phyloP scores from a whole-genome alignment of 2,888 invertebrate species.

The Drosophila sordidapex region DNA sequence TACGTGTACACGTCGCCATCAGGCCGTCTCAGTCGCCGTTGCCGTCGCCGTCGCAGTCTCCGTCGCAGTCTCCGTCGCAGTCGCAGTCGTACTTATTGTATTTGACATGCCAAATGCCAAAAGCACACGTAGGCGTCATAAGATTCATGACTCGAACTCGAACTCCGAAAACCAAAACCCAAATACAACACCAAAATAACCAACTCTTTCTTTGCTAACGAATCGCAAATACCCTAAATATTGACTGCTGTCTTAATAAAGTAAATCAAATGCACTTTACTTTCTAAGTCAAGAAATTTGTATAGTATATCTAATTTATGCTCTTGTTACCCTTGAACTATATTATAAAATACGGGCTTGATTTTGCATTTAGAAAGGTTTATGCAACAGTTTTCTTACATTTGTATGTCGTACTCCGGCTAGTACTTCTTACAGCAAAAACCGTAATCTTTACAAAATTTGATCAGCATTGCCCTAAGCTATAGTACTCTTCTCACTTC shows the following conservation, averaged over 20 bases:
- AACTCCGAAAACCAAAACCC: constrained; percentile 56
- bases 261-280: not conserved
- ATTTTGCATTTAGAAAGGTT: not conserved
- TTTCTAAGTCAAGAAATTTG: not conserved
- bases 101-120: constrained; percentile 83
- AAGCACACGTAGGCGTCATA: constrained; percentile 82
- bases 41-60: constrained; percentile 10
- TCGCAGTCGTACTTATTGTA: constrained; percentile 69
- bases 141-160: constrained; percentile 78
- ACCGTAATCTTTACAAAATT: not conserved
- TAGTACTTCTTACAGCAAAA: not conserved
- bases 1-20: constrained; percentile 44
- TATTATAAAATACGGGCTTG: too few species aligned
- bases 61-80: constrained; percentile 15
- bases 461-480: not conserved
- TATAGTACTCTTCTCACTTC: not conserved
- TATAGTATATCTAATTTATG: not conserved
- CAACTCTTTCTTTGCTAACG: not conserved
- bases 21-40: constrained; percentile 37
- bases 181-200: constrained; percentile 32
- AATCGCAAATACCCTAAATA: constrained; percentile 26
- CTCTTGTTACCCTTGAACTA: not conserved
- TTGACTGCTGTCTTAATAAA: not conserved
- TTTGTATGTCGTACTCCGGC: not conserved
- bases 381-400: not conserved